Percentiles rank a stretch among this genome's conserved stretches.
Conservation (phyloP, 2,888 invertebrate genomes). For the Drosophila atroscutellata region DNA sequence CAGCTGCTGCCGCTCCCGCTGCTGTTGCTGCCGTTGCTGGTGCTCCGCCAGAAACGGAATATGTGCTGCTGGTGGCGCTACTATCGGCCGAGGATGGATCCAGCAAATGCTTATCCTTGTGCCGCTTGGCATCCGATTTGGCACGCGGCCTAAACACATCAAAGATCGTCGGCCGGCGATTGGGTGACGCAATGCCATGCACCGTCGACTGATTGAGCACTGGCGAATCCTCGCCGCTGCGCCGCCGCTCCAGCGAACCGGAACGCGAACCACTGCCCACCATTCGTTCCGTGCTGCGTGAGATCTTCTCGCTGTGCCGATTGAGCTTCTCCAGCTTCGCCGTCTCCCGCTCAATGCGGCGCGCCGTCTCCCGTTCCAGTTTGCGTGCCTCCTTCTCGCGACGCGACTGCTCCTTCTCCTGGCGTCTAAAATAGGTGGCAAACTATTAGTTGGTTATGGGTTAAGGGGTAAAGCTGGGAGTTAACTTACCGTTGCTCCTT, state of each 20-base stretch:
- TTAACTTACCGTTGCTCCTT: conserved; percentile 83
- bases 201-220: conserved; percentile 85
- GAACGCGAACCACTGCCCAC: conserved; percentile 83
- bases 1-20: conserved; percentile 68
- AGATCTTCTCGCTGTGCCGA: conserved; percentile 84
- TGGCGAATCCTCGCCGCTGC: conserved; percentile 85
- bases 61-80: conserved; percentile 82
- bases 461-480: too few relatives aligned
- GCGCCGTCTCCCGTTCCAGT: conserved; percentile 84
- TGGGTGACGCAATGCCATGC: conserved; percentile 88
- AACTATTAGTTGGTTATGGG: neutral
- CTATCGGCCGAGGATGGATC: conserved; percentile 81
- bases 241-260: conserved; percentile 84
- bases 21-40: conserved; percentile 34
- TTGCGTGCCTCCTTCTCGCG: conserved; percentile 84
- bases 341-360: conserved; percentile 84
- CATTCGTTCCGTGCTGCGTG: conserved; percentile 84
- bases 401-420: conserved; percentile 84
- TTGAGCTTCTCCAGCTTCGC: conserved; percentile 85
- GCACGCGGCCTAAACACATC: conserved; percentile 92
- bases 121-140: conserved; percentile 89
- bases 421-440: conserved; percentile 67
- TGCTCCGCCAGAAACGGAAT: conserved; percentile 69
- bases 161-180: conserved; percentile 90
- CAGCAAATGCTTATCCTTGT: conserved; percentile 79